Evolutionary conservation across 2,113 vertebrate species (phyloP), one percentile per base, ranked within the genome.

Genomic region (Scomber japonicus): DNA sequence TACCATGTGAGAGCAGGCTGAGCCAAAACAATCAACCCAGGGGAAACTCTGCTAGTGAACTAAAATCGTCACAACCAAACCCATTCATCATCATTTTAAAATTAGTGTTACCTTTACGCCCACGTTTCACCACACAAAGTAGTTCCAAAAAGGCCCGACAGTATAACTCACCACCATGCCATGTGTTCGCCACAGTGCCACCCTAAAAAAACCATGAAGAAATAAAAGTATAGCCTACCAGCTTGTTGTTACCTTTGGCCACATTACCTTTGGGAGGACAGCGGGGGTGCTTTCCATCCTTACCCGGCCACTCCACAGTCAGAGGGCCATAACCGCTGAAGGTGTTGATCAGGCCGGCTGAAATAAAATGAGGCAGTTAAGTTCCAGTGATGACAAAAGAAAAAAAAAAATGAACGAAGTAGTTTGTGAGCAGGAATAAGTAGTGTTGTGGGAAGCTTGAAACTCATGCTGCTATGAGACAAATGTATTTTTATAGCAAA

Each of bases 231-330:
- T 56, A 60, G 88, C 97, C 97, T 99, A 99, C 98, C 97, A 95
- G 93, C 94, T 95, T 56, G 64, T 93, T 17, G 95, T 98, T 98
- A 98, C 97, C 98, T 99, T 99, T 99, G 54, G 97, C 98, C 94
- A 96, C 97, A 97, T 99, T 99, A 99, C 98, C 98, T 99, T 99
- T 99, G 91, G 98, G 98, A 96, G 98, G 98, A 94, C 97, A 99
- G 94, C 98, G 97, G 64, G 98, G 98, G 92, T 99, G 98, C 92
- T 99, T 99, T 91, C 97, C 98, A 96, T 99, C 98, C 98, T 99
- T 99, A 98, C 98, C 98, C 80, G 98, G 98, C 98, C 98, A 99
- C 92, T 99, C 97, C 91, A 99, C 98, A 93, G 93, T 98, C 91
- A 99, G 93, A 59, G 98, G 97, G 78, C 98, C 98, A 91, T 98